Evolutionary conservation across 2,113 vertebrate genomes (phyloP), one percentile per base, ranked within the genome.

Genomic region (Leptobrachium leishanense): DNA sequence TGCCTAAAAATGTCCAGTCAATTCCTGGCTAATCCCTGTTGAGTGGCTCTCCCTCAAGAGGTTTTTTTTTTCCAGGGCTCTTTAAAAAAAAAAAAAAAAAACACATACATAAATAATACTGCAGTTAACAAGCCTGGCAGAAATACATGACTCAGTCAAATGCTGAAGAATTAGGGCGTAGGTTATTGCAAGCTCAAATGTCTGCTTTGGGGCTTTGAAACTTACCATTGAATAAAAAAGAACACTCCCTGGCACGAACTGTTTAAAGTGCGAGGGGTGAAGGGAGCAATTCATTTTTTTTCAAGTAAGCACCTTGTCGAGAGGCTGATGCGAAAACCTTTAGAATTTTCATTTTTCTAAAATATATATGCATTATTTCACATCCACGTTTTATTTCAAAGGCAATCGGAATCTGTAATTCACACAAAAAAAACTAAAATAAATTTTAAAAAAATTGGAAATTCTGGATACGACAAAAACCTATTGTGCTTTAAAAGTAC

Each of bases 111-210:
- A 79, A 67, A 46, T 5, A 31, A 85, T 55, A 86, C 78, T 77
- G 82, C 77, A 87, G 75, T 88, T 88, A 89, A 87, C 86, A 90
- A 89, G 68, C 81, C 85, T 78, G 72, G 83, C 59, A 85, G 84
- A 91, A 90, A 89, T 85, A 84, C 84, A 91, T 85, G 87, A 90
- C 77, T 91, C 76, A 54, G 84, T 83, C 85, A 88, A 90, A 87
- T 86, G 84, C 85, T 87, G 78, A 83, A 87, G 84, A 85, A 88
- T 83, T 86, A 87, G 88, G 74, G 72, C 74, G 84, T 79, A 84
- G 72, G 72, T 78, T 31, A 67, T 12, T 72, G 11, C 20, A 7
- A 13, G 59, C 68, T 72, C 79, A 86, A 87, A 84, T 2, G 13
- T 83, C 82, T 82, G 85, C 85, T 85, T 67, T 67, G 86, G 88